phyloP scores from a whole-genome alignment of 2,888 invertebrate genomes.

The Drosophila nr. perissopoda region DNA sequence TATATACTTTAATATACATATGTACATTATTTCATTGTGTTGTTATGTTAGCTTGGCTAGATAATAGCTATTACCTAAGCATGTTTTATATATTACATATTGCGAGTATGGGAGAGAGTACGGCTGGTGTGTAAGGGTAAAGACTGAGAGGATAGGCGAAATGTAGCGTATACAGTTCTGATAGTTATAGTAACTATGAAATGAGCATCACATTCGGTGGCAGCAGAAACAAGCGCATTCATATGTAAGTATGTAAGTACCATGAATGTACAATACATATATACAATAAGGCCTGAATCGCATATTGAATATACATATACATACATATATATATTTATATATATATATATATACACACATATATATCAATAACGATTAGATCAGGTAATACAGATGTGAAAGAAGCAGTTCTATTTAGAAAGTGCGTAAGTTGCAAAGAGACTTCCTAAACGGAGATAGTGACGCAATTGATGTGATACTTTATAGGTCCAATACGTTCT shows the following conservation, averaged over 20 bases:
- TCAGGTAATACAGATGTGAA: conserved; percentile 13
- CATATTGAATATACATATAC: conserved; percentile 5
- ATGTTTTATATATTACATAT: not conserved
- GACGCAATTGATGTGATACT: conserved; percentile 26
- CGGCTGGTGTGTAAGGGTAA: conserved; percentile 1
- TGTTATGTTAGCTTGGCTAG: not conserved
- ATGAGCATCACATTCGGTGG: conserved; percentile 30
- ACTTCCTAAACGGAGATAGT: conserved; percentile 15
- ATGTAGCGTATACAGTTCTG: conserved; percentile 19
- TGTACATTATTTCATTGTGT: conserved; percentile 11
- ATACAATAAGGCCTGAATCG: conserved; percentile 8
- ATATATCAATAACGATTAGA: not conserved
- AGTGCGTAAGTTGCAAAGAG: conserved; percentile 33
- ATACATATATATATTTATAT: not conserved
- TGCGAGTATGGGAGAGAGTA: conserved; percentile 5
- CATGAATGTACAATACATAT: conserved; percentile 1
- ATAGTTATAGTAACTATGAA: conserved; percentile 22
- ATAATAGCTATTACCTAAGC: conserved; percentile 2
- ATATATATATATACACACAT: not conserved
- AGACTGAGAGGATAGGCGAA: conserved; percentile 29
- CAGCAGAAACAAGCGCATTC: conserved; percentile 18
- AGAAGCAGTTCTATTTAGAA: conserved; percentile 30
- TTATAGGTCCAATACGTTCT: conserved; percentile 40
- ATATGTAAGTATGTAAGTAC: not conserved
- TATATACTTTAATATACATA: not conserved